These are phyloP conservation scores for Machimus atricapillus DNA, from an alignment of 2,888 invertebrate species.

Conservation along the genomic window DNA sequence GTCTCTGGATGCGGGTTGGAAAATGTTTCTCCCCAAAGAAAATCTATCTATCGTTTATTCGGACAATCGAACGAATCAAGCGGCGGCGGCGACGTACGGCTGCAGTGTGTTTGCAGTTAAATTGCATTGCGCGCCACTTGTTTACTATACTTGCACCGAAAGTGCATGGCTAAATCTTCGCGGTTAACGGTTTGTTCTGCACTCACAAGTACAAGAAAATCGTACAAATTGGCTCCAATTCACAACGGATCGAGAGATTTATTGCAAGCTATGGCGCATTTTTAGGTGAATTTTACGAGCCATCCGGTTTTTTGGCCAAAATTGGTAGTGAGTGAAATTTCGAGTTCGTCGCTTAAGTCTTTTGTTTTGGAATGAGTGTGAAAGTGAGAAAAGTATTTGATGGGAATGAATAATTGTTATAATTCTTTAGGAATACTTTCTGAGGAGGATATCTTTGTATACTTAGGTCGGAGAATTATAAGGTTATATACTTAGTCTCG, in stretches of 20 bases:
- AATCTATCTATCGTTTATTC: not conserved
- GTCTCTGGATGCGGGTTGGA: not conserved
- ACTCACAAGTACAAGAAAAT: not conserved
- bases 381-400: not conserved
- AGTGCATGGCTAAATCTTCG: not conserved
- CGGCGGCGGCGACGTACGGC: not conserved
- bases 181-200: not conserved
- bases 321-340: not conserved
- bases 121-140: not conserved
- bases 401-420: not conserved
- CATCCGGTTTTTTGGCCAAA: not conserved
- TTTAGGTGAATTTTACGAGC: not conserved
- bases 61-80: not conserved
- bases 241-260: not conserved
- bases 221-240: conserved; percentile 1
- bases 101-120: not conserved
- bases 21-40: not conserved
- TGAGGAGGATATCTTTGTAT: not conserved
- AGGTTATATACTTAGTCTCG: no score
- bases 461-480: no score
- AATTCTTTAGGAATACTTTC: not conserved
- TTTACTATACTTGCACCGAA: not conserved
- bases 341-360: conserved; percentile 1
- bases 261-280: not conserved
- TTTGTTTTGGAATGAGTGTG: not conserved